Base-by-base conservation (phyloP, 2,888 invertebrate species). In the Catotricha subobsoleta region DNA sequence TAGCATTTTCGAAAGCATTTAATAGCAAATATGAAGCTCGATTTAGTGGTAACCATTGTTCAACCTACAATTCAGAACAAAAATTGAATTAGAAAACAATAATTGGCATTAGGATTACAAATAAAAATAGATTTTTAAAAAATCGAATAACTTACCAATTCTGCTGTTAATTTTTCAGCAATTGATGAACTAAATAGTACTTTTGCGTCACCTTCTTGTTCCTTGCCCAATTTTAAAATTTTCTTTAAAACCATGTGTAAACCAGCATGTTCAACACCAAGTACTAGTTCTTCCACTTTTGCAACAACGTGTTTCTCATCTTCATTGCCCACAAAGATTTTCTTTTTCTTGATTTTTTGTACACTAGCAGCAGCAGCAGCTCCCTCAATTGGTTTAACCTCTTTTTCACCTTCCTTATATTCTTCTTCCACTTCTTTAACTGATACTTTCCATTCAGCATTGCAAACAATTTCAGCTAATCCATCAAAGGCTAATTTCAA, bases 201-300 rank as follows among this genome's bases (percentile, higher is more conserved):
- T 8, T 63, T 59, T 3, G 59, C 55, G 34, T 60, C 61, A 41
- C 60, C 51, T 1, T 50, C 44, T 28, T 64, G 59, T 10, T 60
- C 61, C 48, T 71, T 70, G 52, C 82, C 82, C 40, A 71, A 58
- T 43, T 69, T 68, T 12, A 80, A 71, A 12, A 86, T 61, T 59
- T 81, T 83, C 54, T 83, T 87, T 25, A 84, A 57, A 44, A 73
- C 71, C 68, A 78, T 73, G 59, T 84, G 82, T 44, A 82, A 64
- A 9, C 80, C 84, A 0, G 79, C 65, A 52, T 82, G 74, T 60
- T 86, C 84, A 12, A 84, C 67, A 1, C 76, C 76, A 1, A 47
- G 39, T 2, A 54, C 46, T 31, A 43, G 43, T 7, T 48, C 45
- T 21, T 45, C 46, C 10, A 46, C 49, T 27, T 47, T 20, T 23